Percentiles rank a stretch among this genome's conserved stretches.
phyloP scores from a whole-genome alignment of 2,888 invertebrate genomes.

The Drosophila mayaguana region DNA sequence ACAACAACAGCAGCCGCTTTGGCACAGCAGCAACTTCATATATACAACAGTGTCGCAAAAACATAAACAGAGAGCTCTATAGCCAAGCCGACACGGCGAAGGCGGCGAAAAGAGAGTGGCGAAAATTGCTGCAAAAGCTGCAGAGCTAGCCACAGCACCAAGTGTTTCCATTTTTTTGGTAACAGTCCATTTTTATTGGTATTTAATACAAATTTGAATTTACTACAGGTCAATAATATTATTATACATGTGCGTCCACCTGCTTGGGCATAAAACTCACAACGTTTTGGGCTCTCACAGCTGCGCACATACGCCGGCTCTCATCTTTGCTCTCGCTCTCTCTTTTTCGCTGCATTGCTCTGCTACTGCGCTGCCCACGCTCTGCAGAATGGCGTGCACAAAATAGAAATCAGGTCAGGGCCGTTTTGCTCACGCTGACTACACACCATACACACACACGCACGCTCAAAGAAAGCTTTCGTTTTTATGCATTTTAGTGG shows the following conservation, averaged over 20 bases:
- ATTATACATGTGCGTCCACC: background rate
- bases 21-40: constrained; percentile 42
- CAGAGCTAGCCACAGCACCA: background rate
- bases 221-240: no score
- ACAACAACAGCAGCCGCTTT: constrained; percentile 34
- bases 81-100: constrained; percentile 33
- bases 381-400: constrained; percentile 73
- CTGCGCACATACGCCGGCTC: constrained; percentile 61
- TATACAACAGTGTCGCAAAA: constrained; percentile 70
- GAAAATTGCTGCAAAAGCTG: background rate
- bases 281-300: constrained; percentile 17
- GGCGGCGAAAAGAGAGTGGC: constrained; percentile 23
- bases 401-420: constrained; percentile 84
- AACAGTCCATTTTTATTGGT: no score
- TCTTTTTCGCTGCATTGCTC: constrained; percentile 47
- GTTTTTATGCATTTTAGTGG: constrained; percentile 40
- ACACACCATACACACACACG: constrained; percentile 29
- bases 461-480: constrained; percentile 27
- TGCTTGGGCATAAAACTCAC: background rate
- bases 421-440: constrained; percentile 83
- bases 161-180: background rate
- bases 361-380: constrained; percentile 64
- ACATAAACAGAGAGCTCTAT: constrained; percentile 79
- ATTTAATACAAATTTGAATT: no score
- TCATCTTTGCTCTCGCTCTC: constrained; percentile 48